phyloP scores from a whole-genome alignment of 1,140 invertebrate genomes.

The Drosophila asahinai region DNA sequence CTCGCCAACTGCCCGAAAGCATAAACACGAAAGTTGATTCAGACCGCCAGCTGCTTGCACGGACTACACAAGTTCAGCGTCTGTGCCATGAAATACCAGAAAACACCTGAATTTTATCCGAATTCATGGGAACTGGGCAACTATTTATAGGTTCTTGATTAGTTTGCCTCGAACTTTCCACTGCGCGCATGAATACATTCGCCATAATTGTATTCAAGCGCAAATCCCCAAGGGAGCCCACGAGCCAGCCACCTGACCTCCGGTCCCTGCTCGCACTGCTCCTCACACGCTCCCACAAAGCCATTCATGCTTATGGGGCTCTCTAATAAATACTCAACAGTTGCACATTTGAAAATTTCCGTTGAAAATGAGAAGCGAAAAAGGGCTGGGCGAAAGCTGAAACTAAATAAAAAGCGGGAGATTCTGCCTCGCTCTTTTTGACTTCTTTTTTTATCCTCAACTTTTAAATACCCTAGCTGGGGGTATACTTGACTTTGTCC shows the following conservation, averaged over 20 bases:
- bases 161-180: constrained; percentile 40
- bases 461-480: background rate
- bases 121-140: constrained; percentile 19
- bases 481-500: background rate
- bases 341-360: constrained; percentile 73
- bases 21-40: constrained; percentile 39
- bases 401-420: constrained; percentile 51
- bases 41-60: constrained; percentile 24
- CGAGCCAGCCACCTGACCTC: constrained; percentile 28
- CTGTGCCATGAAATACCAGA: constrained; percentile 26
- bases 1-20: constrained; percentile 21
- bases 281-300: background rate
- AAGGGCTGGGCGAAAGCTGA: constrained; percentile 21
- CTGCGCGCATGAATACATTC: constrained; percentile 57
- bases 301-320: constrained; percentile 32
- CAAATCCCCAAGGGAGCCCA: constrained; percentile 54
- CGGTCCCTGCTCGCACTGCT: background rate
- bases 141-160: constrained; percentile 59
- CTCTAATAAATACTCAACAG: constrained; percentile 76
- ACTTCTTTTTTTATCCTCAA: background rate
- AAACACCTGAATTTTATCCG: constrained; percentile 40
- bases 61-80: constrained; percentile 4
- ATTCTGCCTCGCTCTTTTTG: background rate
- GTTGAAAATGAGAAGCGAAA: constrained; percentile 53
- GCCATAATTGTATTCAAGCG: constrained; percentile 63